Base-by-base conservation (phyloP, 1,140 invertebrate genomes). In the Yoshiicerus persimilis region DNA sequence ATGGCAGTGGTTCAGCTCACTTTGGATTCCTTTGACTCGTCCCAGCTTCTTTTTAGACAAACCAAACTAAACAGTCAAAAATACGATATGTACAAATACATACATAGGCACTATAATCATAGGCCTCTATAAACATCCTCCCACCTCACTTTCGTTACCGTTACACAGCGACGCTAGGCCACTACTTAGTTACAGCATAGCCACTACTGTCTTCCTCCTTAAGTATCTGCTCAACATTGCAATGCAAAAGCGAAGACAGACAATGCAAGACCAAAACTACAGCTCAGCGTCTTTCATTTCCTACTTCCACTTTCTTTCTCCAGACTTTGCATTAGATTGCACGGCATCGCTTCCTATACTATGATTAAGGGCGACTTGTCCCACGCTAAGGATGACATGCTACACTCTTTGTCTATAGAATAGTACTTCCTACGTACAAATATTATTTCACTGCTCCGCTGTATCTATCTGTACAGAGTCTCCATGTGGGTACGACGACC, bases 1-100 rank as follows among this genome's bases (percentile, higher is more conserved):
- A 84, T 84, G 83, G 83, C 83, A 84, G 38, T 84, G 83, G 83
- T 84, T 84, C 27, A 56, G 83, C 36, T 84, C 41, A 80, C 75
- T 80, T 80, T 80, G 75, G 75, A 80, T 80, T 80, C 34, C 75
- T 80, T 80, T 80, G 32, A 80, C 75, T 80, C 75, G 30, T 80
- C 34, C 38, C 23, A 16, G 27, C 75, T 80, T 80, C 75, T 38
- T 80, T 80, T 38, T 38, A 34, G 75, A 32, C 75, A 80, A 38
- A 77, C 32, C 32, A 9, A 80, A 80, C 75, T 80, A 80, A 80
- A 80, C 75, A 80, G 75, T 80, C 75, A 80, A 34, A 80, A 80
- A 80, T 80, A 80, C 34, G 30, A 80, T 80, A 38, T 80, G 75
- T 34, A 80, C 75, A 80, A 34, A 80, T 23, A 80, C 25, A n/a